Evolutionary conservation across 2,888 invertebrate genomes (phyloP), one percentile per base, ranked within the genome.

Genomic region (Mimachlamys varia): DNA sequence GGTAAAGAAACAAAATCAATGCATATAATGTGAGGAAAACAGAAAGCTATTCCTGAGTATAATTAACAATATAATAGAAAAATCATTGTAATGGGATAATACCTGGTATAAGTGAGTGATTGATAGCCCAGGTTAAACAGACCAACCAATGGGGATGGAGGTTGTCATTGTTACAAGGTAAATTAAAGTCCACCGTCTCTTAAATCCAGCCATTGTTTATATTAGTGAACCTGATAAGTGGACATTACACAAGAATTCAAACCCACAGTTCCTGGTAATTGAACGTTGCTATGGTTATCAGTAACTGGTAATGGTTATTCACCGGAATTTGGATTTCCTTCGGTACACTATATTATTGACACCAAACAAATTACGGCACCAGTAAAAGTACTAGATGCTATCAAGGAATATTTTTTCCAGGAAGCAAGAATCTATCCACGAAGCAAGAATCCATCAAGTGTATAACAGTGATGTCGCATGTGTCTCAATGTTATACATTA

Each of bases 211-310:
- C 33, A 76, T 76, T 76, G 12, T 76, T 76, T 76, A 27, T 76
- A 44, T 7, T 44, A 76, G 33, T 2, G 76, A 76, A 76, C 33
- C 5, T 33, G 12, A 27, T 33, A 33, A 76, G 27, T 22, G 76
- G 22, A 76, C 76, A 76, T 76, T 76, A 76, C 33, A 76, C 76
- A 76, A 76, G 76, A 76, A 76, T 76, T 76, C 17, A 76, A 76
- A 76, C 76, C 13, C 10, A 13, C 76, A 76, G 76, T 76, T 76
- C 10, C 76, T 76, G 17, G 33, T 76, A 76, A 76, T 33, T 76
- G 76, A 76, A 33, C 76, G 76, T 76, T 76, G 27, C 76, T 76
- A 76, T 76, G 76, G 76, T 76, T 76, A 76, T 76, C 76, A 76
- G 33, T 27, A 76, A 13, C 27, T 7, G 12, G 76, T 76, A 76